Evolutionary conservation across 2,797 vertebrate species (phyloP), one percentile per base, ranked within the genome.

Genomic region (Paramormyrops hopkinsi): DNA sequence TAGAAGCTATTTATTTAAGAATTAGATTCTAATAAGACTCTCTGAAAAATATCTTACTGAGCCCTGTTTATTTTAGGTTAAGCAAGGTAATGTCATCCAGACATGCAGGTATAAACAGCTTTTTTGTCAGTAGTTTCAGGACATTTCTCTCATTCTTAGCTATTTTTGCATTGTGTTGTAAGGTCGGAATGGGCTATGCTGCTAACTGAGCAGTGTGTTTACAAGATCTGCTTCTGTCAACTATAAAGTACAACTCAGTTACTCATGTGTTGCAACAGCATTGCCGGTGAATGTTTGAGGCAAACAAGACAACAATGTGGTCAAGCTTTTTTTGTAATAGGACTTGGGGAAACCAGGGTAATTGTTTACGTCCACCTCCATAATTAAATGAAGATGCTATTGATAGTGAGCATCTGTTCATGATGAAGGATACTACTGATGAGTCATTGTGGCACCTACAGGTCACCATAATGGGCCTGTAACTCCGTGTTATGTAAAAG

Each of bases 391-490:
- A 88, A 0, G 88, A 82, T 41, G 33, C 62, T 12, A 51, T 54
- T 88, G 19, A 83, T 88, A 44, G 46, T 76, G 59, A 88, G 50
- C 22, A 73, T 88, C 50, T 56, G 65, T 51, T 54, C 79, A 19
- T 44, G 51, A 88, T 54, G 88, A 88, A 50, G 25, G 73, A 56
- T 59, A 41, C 33, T 73, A 59, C 17, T 44, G 17, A 11, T 79
- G 88, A 33, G 69, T 83, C 50, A 56, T 29, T 59, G 51, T 59
- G 88, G 48, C 12, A n/a, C 50, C 22, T 2, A 44, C 51, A 46
- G 51, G 88, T 46, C 54, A 22, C 73, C 25, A 19, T 54, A 88
- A 53, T 51, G 25, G 48, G 25, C 44, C 88, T 51, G 51, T 29
- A 53, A 79, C 19, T 54, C 33, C n/a, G 2, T 25, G 46, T 88